These are phyloP conservation scores for Cryptotermes secundus DNA, from an alignment of 1,140 invertebrate species.

Conservation along the genomic window DNA sequence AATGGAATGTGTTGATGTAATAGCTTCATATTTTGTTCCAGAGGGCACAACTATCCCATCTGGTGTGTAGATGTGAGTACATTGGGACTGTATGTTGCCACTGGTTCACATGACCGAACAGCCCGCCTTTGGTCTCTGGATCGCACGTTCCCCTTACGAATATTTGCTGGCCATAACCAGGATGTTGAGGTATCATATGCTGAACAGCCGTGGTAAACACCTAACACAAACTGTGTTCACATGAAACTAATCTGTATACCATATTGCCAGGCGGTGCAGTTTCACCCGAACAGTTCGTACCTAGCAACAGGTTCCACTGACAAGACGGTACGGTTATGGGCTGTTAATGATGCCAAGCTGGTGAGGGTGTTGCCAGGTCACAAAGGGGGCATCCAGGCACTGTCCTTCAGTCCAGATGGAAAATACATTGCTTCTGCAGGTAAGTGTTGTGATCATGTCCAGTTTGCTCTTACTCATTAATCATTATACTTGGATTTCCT, in stretches of 20 bases:
- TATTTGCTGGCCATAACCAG: slow-evolving; percentile 79
- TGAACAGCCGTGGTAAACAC: slow-evolving; percentile 41
- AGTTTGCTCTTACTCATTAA: no score
- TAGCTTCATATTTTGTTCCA: slow-evolving; percentile 45
- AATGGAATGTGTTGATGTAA: no score
- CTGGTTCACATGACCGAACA: slow-evolving; percentile 81
- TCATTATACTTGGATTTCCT: not conserved
- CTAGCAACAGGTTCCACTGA: slow-evolving; percentile 77
- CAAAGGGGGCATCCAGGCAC: slow-evolving; percentile 57
- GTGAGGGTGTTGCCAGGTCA: slow-evolving; percentile 62
- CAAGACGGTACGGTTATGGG: slow-evolving; percentile 75
- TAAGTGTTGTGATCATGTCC: slow-evolving; percentile 38
- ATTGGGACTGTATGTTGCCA: slow-evolving; percentile 71
- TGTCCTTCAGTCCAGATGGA: slow-evolving; percentile 71
- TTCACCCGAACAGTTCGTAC: slow-evolving; percentile 81
- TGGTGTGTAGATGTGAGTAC: slow-evolving; percentile 80
- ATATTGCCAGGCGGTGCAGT: slow-evolving; percentile 64
- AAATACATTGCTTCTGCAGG: slow-evolving; percentile 67
- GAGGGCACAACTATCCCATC: slow-evolving; percentile 82
- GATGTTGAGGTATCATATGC: slow-evolving; percentile 68
- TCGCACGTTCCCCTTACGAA: slow-evolving; percentile 72
- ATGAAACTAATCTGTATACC: not conserved
- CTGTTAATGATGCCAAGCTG: slow-evolving; percentile 59
- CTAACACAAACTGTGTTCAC: not conserved
- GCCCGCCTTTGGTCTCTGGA: slow-evolving; percentile 84